Evolutionary conservation across 2,797 vertebrate genomes (phyloP), one percentile per base, ranked within the genome.

Genomic region (Clamator glandarius): DNA sequence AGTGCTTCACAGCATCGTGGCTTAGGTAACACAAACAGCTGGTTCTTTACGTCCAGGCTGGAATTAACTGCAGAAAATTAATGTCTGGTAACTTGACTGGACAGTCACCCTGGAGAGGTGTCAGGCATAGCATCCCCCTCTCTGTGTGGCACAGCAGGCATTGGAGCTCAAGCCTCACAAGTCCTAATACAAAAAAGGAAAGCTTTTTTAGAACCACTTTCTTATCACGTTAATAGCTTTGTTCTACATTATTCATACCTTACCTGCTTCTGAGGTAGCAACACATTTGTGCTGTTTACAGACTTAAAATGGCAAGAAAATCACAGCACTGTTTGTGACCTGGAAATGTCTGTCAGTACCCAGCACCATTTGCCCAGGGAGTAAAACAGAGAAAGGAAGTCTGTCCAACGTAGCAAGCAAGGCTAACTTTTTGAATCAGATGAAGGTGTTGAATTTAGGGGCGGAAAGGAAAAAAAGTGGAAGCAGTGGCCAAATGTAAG

Each of bases 121-220:
- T 62, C 28, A 19, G 21, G 23, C 0, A 0, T 29, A 41, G 20
- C 8, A 23, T 52, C 23, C 82, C 23, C 11, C 8, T 58, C 33
- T 72, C 1, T 0, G 8, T 66, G 23, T 59, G 21, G 17, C 33
- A n/a, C 33, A 77, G 63, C 1, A 9, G 16, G 5, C 12, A 10
- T 36, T 92, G 88, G 31, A 64, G n/a, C 54, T 89, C 18, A 48
- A 88, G 77, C 24, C 15, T 81, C 26, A 3, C 0, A 2, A 39
- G 2, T 62, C 46, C 29, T 20, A 36, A 31, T 82, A 46, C 15
- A 69, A 48, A 91, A 66, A 66, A 48, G 17, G 4, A 66, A 73
- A 39, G 8, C 4, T 62, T 81, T 63, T 80, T 57, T 62, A 59
- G 15, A 68, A 61, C 41, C 6, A 21, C 44, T 74, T 80, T 19